These are phyloP conservation scores for Timema podura DNA, from an alignment of 2,888 invertebrate genomes.

Conservation along the genomic window DNA sequence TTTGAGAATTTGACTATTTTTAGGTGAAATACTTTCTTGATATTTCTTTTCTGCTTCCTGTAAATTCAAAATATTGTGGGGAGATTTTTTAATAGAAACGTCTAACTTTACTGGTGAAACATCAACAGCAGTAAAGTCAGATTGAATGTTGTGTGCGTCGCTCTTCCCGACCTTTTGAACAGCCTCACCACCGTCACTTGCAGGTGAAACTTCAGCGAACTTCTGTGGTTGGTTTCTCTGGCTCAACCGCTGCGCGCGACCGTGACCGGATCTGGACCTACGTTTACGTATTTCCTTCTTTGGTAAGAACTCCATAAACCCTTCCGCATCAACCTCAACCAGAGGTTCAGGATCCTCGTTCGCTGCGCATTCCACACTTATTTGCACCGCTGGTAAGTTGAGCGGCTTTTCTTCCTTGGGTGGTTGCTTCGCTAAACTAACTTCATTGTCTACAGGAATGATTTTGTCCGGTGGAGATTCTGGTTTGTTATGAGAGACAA, in stretches of 20 bases:
- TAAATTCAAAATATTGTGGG: too few relatives aligned
- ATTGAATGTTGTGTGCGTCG: too few relatives aligned
- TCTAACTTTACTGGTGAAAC: too few relatives aligned
- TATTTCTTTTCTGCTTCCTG: too few relatives aligned
- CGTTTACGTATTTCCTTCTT: slow-evolving; percentile 45
- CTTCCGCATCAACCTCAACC: slow-evolving; percentile 44
- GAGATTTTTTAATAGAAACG: too few relatives aligned
- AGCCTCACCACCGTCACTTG: too few relatives aligned
- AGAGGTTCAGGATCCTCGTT: slow-evolving; percentile 40
- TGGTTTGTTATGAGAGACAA: slow-evolving; percentile 33
- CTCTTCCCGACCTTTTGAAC: too few relatives aligned
- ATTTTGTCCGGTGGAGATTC: slow-evolving; percentile 29
- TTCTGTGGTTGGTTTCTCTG: neutral
- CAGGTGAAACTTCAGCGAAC: too few relatives aligned
- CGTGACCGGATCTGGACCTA: slow-evolving; percentile 43
- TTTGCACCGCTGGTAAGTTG: slow-evolving; percentile 36
- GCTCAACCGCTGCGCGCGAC: slow-evolving; percentile 25
- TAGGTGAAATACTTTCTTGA: too few relatives aligned
- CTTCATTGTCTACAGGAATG: too few relatives aligned
- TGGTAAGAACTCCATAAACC: slow-evolving; percentile 49
- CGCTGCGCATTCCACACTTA: slow-evolving; percentile 39
- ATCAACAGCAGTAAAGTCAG: neutral
- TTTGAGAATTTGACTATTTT: too few relatives aligned
- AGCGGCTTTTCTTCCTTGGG: slow-evolving; percentile 29
- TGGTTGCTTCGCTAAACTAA: neutral